Evolutionary conservation across 1,140 invertebrate species (phyloP).

Genomic region (Drosophila bifasciata): DNA sequence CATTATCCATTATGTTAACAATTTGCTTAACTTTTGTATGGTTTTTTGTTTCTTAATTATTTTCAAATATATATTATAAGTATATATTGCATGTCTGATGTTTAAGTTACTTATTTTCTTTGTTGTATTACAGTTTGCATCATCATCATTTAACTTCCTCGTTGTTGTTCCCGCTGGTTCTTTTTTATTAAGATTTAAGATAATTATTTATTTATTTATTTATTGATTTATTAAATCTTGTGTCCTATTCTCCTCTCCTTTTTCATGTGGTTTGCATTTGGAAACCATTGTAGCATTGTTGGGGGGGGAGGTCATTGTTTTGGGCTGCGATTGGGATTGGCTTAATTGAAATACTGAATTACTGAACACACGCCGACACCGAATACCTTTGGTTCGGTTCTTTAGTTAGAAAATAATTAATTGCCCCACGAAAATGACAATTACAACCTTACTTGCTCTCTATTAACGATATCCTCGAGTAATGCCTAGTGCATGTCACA

Average conservation of each 20-base stretch:
- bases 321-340: slow-evolving; percentile 44
- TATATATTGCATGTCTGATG: slow-evolving; percentile 45
- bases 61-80: slow-evolving; percentile 51
- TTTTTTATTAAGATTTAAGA: slow-evolving; percentile 59
- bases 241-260: slow-evolving; percentile 15
- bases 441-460: slow-evolving; percentile 18
- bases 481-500: slow-evolving; percentile 41
- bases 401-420: slow-evolving; percentile 46
- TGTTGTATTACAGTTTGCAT: slow-evolving; percentile 75
- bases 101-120: slow-evolving; percentile 42
- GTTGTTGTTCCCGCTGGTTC: slow-evolving; percentile 83
- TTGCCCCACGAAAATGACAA: slow-evolving; percentile 58
- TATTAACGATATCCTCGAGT: slow-evolving; percentile 15
- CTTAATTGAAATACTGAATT: slow-evolving; percentile 82
- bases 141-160: slow-evolving; percentile 58
- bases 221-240: slow-evolving; percentile 40
- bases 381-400: slow-evolving; percentile 46
- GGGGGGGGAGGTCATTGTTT: not conserved
- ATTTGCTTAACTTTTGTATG: slow-evolving; percentile 48
- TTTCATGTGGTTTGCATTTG: slow-evolving; percentile 47
- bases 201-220: slow-evolving; percentile 46
- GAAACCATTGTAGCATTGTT: slow-evolving; percentile 56
- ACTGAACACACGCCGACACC: slow-evolving; percentile 72
- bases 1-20: slow-evolving; percentile 68
- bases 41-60: slow-evolving; percentile 30